Evolutionary conservation across 30 jellyfish, hydroid and myxozoan species (phyloP), one percentile per base, ranked within the genome.

Genomic region (Hydractinia echinata): DNA sequence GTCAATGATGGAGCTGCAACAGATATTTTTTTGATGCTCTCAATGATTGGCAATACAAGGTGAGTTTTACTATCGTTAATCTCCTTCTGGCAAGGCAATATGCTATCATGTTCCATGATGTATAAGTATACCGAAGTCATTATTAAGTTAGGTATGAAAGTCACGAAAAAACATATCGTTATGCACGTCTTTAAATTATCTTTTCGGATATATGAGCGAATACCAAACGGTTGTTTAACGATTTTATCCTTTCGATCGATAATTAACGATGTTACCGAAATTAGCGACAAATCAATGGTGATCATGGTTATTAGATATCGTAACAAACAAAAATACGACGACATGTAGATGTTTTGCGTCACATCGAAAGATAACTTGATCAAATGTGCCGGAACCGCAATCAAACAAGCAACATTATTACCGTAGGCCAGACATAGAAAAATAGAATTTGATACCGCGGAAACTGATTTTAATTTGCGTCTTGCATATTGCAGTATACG

Each of bases 61-160:
- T 64, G 74, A 4, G 74, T 64, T 64, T 64, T 64, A 13, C 74
- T 64, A 51, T 64, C 16, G 19, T 44, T 64, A 3, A 51, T n/a
- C 39, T 64, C 39, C 74, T 64, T 64, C 16, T 64, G 74, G 18
- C 74, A 64, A n/a, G 74, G 74, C 74, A 64, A 64, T n/a, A 64
- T 13, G 2, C 39, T 64, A 6, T 64, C 51, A 13, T 51, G 39
- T 7, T n/a, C 19, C 9, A 64, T 0, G 10, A 64, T n/a, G 18
- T 44, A 6, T 7, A n/a, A 64, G 39, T 64, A 64, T 9, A 51
- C 39, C 0, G 74, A 7, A 6, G 74, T 51, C 74, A 64, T 64
- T 64, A 51, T 51, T 51, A 64, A 13, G 74, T 64, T 64, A n/a
- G 74, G 74, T 51, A 64, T 51, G 0, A 64, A 51, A n/a, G 74